phyloP scores from a whole-genome alignment of 2,888 invertebrate species.

The Syrphus vitripennis region DNA sequence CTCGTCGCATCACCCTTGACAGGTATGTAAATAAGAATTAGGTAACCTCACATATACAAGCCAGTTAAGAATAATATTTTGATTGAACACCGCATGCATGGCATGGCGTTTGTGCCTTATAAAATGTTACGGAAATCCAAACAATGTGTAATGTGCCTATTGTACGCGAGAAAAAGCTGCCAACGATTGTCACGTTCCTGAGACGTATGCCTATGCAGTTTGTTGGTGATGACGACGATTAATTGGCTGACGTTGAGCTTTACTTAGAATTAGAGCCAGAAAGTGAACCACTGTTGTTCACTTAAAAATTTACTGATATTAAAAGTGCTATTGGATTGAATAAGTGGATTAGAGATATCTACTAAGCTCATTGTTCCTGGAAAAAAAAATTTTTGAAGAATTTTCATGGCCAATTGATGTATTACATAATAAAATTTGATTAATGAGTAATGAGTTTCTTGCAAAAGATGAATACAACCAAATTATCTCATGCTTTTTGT shows the following conservation, averaged over 20 bases:
- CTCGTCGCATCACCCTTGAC: not conserved
- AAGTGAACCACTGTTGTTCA: not conserved
- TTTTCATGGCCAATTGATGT: no score
- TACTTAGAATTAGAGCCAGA: not conserved
- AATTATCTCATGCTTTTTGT: no score
- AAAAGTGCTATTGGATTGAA: not conserved
- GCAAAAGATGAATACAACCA: no score
- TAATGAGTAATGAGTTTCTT: no score
- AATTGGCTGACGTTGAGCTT: not conserved
- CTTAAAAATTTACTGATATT: not conserved
- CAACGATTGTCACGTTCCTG: not conserved
- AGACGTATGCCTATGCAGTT: not conserved
- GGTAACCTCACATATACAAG: not conserved
- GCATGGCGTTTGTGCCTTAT: not conserved
- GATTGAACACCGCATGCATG: not conserved
- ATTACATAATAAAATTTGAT: no score
- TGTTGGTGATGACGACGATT: not conserved
- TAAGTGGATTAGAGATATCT: not conserved
- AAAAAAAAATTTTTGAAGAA: no score
- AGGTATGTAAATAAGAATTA: conserved; percentile 1
- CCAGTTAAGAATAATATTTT: not conserved
- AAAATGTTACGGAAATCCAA: not conserved
- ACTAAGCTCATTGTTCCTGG: not conserved
- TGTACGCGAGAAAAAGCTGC: not conserved
- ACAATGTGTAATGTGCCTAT: not conserved